Evolutionary conservation across 2,888 invertebrate species (phyloP).

Genomic region (Eupithecia subumbrata): DNA sequence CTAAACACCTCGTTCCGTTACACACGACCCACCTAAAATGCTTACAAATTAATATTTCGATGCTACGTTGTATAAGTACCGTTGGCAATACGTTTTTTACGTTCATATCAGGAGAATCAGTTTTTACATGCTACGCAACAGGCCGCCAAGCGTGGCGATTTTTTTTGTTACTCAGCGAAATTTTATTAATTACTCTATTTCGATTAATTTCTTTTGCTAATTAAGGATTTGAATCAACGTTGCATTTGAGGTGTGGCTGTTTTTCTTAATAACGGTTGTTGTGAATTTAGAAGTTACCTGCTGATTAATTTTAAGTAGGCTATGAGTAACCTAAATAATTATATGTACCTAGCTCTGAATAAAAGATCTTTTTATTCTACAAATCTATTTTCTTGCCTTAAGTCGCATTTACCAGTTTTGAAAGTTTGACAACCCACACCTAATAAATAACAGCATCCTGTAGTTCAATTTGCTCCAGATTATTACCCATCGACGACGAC

Average conservation of each 20-base stretch:
- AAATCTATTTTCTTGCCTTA: not conserved
- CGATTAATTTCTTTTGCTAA: conserved; percentile 57
- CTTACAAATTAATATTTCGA: conserved; percentile 48
- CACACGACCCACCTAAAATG: conserved; percentile 32
- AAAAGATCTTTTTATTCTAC: not conserved
- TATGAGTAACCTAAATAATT: not conserved
- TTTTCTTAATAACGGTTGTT: conserved; percentile 12
- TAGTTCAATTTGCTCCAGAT: not conserved
- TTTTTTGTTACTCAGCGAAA: conserved; percentile 54
- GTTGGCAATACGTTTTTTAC: conserved; percentile 44
- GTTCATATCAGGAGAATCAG: conserved; percentile 54
- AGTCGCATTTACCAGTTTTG: not conserved
- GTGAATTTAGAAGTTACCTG: not conserved
- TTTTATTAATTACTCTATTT: conserved; percentile 68
- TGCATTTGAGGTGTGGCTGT: conserved; percentile 40
- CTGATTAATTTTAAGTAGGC: not conserved
- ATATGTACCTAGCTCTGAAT: not conserved
- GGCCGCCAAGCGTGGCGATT: conserved; percentile 46
- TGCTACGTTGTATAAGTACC: conserved; percentile 49
- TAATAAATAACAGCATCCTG: not conserved
- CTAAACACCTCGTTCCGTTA: conserved; percentile 34
- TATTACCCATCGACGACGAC: not conserved
- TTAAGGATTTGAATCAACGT: conserved; percentile 54
- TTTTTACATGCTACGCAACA: conserved; percentile 45
- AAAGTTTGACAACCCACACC: not conserved